phyloP scores from a whole-genome alignment of 2,797 vertebrate species.

The Acrossocheilus fasciatus region DNA sequence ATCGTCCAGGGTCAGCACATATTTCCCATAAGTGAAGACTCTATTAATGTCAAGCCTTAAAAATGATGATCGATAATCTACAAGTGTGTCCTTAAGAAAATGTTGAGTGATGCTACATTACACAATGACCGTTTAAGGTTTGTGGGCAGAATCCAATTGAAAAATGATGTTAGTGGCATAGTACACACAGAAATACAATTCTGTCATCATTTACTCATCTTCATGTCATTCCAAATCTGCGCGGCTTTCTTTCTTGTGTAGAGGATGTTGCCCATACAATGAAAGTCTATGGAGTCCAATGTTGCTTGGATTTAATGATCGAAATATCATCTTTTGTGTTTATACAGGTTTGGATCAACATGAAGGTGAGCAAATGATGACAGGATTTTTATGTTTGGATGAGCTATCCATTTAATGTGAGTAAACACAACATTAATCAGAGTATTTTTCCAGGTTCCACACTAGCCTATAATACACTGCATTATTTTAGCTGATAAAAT shows the following conservation, averaged over 20 bases:
- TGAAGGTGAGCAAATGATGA: neutral
- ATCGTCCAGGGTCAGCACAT: constrained; percentile 7
- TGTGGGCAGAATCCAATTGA: neutral
- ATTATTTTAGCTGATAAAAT: constrained; percentile 16
- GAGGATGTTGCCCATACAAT: neutral
- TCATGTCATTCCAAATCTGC: neutral
- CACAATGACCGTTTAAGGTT: neutral
- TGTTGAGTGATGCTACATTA: constrained; percentile 25
- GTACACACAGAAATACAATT: neutral
- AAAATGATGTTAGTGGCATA: neutral
- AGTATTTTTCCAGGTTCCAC: neutral
- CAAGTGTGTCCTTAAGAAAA: constrained; percentile 28
- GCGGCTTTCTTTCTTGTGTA: neutral
- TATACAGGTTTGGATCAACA: neutral
- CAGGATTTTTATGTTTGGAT: neutral
- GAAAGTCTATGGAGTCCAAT: neutral
- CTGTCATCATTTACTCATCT: neutral
- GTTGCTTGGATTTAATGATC: neutral
- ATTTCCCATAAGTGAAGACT: constrained; percentile 28
- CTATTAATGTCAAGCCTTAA: constrained; percentile 28
- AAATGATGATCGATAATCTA: constrained; percentile 34
- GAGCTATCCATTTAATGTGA: neutral
- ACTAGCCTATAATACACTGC: neutral
- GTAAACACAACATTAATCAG: constrained; percentile 5
- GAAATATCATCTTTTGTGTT: neutral